Base-by-base conservation (phyloP, 2,888 invertebrate species). In the Cybosia mesomella region DNA sequence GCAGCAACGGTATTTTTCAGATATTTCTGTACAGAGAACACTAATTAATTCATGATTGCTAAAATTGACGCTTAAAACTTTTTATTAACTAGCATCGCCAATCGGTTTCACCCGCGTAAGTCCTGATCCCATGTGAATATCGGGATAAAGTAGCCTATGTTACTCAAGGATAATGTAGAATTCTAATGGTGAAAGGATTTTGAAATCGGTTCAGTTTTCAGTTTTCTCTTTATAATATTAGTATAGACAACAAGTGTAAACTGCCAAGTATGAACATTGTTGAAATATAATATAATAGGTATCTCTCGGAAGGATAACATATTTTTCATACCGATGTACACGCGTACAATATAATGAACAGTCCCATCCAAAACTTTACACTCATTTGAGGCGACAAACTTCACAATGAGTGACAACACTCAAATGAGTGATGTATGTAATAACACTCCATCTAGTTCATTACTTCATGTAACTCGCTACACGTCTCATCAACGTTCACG, bases 391-490 rank as follows among this genome's bases (percentile, higher is more conserved):
- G 66, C 55, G 70, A 64, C 66, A 62, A 74, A 74, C 71, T 69
- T 61, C 21, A 58, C 32, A 67, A 64, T 21, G 49, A n/a, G 8
- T 22, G 49, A 49, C 49, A 49, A 49, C 55, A 43, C 36, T 34
- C 64, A 57, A 43, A 58, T 54, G 61, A 62, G 58, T 66, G 65
- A 71, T 64, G 65, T 67, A 24, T 72, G 65, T 74, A 71, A 80
- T 72, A 58, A 68, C 74, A 72, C 70, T 60, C 62, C 58, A n/a
- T 55, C 39, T 57, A 76, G 80, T 83, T 85, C 80, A 81, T 84
- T 86, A 85, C 79, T 76, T 77, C 71, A 76, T 75, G 73, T 75
- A 76, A 80, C 77, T 75, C 67, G 39, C 67, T 54, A 67, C 68
- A 74, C 68, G 80, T 72, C 76, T 81, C 79, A 80, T 83, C 79